Evolutionary conservation across 2,113 vertebrate species (phyloP).

Genomic region (Sprattus sprattus): DNA sequence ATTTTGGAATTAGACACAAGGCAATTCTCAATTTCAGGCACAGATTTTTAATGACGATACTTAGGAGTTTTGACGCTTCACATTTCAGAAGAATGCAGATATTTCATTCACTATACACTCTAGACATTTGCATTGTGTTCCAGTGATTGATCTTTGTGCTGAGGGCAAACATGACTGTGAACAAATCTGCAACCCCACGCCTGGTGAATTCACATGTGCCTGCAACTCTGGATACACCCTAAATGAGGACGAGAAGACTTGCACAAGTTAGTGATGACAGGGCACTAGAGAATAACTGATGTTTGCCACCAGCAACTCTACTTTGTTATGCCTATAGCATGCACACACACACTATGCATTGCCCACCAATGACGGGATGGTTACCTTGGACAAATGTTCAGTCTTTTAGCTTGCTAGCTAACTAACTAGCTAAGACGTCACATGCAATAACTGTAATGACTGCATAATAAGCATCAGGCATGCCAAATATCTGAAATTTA

Average conservation of each 20-base stretch:
- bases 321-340: no score
- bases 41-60: neutral
- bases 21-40: neutral
- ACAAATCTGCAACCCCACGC: slow-evolving; percentile 83
- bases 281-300: neutral
- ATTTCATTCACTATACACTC: neutral
- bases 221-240: slow-evolving; percentile 84
- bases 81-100: neutral
- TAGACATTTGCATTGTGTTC: slow-evolving; percentile 17
- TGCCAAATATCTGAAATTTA: no score
- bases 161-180: slow-evolving; percentile 85
- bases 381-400: neutral
- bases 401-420: neutral
- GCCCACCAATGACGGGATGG: neutral
- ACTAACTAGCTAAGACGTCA: neutral
- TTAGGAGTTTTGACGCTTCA: neutral
- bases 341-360: neutral
- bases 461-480: neutral
- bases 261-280: slow-evolving; percentile 64
- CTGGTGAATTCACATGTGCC: slow-evolving; percentile 80
- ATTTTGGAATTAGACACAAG: neutral
- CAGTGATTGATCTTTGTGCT: slow-evolving; percentile 82
- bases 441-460: neutral
- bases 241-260: slow-evolving; percentile 81
- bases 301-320: neutral